Evolutionary conservation across 2,888 invertebrate species (phyloP).

Genomic region (Mesoligia furuncula): DNA sequence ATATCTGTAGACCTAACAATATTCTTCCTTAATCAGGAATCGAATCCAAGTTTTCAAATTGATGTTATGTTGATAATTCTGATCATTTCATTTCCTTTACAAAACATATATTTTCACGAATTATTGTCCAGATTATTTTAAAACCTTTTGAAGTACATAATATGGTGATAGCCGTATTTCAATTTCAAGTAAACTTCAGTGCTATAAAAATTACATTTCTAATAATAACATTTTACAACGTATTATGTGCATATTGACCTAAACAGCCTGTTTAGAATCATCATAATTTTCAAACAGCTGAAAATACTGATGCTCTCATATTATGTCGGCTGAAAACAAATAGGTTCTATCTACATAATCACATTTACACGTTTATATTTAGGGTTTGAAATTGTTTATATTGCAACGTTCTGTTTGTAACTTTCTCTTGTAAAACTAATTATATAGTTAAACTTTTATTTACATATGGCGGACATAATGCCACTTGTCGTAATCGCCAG

Average conservation of each 20-base stretch:
- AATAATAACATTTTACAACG: not conserved
- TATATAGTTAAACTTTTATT: slow-evolving; percentile 1
- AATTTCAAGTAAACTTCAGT: not conserved
- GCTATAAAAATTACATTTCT: not conserved
- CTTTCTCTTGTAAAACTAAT: not conserved
- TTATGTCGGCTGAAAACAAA: slow-evolving; percentile 44
- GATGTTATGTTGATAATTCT: not conserved
- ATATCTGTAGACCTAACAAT: not conserved
- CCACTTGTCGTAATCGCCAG: not conserved
- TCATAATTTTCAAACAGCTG: slow-evolving; percentile 47
- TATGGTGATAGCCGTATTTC: not conserved
- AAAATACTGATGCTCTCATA: slow-evolving; percentile 57
- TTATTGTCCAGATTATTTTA: not conserved
- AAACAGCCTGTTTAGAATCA: slow-evolving; percentile 42
- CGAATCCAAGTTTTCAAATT: not conserved
- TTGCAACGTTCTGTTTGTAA: slow-evolving; percentile 39
- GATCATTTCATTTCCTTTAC: not conserved
- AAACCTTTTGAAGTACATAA: not conserved
- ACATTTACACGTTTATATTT: slow-evolving; percentile 76
- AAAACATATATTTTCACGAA: not conserved
- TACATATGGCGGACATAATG: not conserved
- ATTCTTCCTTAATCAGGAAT: not conserved
- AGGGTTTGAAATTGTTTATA: slow-evolving; percentile 66
- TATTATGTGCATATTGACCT: slow-evolving; percentile 27
- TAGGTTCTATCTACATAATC: slow-evolving; percentile 72